Evolutionary conservation across 2,797 vertebrate genomes (phyloP), one percentile per base, ranked within the genome.

Genomic region (Sphaeramia orbicularis): DNA sequence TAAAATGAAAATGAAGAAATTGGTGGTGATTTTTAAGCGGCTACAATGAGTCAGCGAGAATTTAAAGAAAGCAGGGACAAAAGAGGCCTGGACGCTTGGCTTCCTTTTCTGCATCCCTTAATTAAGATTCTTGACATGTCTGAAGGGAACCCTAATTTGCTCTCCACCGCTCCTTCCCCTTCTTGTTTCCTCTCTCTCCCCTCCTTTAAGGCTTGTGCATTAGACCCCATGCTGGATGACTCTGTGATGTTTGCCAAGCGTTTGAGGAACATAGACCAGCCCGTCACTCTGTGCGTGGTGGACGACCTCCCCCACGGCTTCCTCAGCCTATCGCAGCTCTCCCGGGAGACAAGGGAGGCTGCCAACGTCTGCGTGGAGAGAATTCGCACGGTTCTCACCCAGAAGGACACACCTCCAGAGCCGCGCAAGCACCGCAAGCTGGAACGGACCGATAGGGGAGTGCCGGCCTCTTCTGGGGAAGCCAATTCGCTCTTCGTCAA

Each of bases 151-250:
- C 60, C 58, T 71, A 76, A 80, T 83, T 77, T 74, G 60, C 56
- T 84, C 72, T 71, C 54, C 65, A 44, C 66, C 63, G 41, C 10
- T 60, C 41, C n/a, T 36, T 47, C 19, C 57, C 45, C 15, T 32
- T 36, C 27, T 66, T 7, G 0, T 44, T 30, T 15, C 45, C 15
- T 6, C 47, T 40, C 30, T n/a, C 10, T 38, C 10, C 49, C 9
- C 44, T 47, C 27, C 9, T 35, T 48, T 40, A 81, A 98, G 96
- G 96, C 96, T 1, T 97, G 96, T 24, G 95, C 95, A 1, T 85
- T 97, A 67, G 96, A 98, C 90, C 96, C 96, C 58, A 96, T 98
- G 93, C 89, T 98, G 85, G 97, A 97, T 3, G 97, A 98, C 91
- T 96, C 96, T 0, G 95, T 98, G 82, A 96, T 96, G 95, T 95